phyloP scores from a whole-genome alignment of 2,888 invertebrate species.

The Heteromyza rotundicornis region DNA sequence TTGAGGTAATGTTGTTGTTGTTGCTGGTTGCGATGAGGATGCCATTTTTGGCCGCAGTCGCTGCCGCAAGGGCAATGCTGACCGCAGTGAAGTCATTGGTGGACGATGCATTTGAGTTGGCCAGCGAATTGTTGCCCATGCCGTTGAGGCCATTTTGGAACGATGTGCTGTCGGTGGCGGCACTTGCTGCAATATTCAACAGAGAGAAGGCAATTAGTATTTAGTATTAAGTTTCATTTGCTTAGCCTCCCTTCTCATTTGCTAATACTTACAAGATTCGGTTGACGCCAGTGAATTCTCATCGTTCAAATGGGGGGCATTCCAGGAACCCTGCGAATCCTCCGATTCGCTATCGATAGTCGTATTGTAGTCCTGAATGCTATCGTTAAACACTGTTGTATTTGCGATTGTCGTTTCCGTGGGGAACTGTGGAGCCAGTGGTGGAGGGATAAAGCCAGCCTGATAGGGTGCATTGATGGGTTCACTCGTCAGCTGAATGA shows the following conservation, averaged over 20 bases:
- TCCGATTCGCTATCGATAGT: conserved; percentile 45
- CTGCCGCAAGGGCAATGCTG: conserved; percentile 43
- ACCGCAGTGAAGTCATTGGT: conserved; percentile 51
- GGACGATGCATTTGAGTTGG: conserved; percentile 41
- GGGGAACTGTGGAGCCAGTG: conserved; percentile 67
- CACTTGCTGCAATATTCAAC: conserved; percentile 56
- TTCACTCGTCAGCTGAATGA: conserved; percentile 83
- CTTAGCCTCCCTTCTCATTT: too few relatives aligned
- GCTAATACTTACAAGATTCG: conserved; percentile 57
- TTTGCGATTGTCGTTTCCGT: conserved; percentile 42
- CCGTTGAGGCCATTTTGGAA: conserved; percentile 55
- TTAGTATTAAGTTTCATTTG: not conserved
- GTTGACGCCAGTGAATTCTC: conserved; percentile 57
- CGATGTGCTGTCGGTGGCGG: conserved; percentile 59
- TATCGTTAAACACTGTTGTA: conserved; percentile 23
- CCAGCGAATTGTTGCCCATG: conserved; percentile 42
- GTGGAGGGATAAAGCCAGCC: conserved; percentile 94
- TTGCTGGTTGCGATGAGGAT: conserved; percentile 44
- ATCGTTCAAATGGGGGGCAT: conserved; percentile 52
- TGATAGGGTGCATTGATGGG: conserved; percentile 80
- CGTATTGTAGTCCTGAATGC: conserved; percentile 30
- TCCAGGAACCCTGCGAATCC: conserved; percentile 60
- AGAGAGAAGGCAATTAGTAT: not conserved
- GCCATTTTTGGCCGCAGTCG: conserved; percentile 32
- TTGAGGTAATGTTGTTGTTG: too few relatives aligned